Conservation (phyloP, 2,888 invertebrate species). For the Heliconius hortense region DNA sequence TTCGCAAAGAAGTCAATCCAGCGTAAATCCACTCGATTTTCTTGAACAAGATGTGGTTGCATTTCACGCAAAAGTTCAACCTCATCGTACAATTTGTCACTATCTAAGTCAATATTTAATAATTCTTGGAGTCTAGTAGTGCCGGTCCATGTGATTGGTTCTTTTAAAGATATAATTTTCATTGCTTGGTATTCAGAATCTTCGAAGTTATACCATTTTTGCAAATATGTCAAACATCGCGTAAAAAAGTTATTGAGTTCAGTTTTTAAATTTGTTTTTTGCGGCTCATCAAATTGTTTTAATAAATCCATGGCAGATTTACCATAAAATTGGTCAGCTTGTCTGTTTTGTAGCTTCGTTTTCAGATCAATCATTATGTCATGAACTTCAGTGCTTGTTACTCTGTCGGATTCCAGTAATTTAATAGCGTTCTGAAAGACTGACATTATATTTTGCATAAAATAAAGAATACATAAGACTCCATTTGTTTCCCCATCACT, state of each 20-base stretch:
- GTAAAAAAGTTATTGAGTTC: conserved; percentile 33
- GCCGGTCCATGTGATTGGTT: conserved; percentile 27
- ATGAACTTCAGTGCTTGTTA: no score
- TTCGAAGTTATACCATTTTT: conserved; percentile 28
- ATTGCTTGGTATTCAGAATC: conserved; percentile 26
- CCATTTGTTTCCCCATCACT: no score
- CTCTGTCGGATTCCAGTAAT: no score
- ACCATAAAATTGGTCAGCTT: no score
- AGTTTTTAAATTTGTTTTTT: not conserved
- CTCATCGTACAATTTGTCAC: conserved; percentile 39
- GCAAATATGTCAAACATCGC: conserved; percentile 32
- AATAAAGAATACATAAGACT: no score
- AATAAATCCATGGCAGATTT: no score
- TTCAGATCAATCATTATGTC: no score
- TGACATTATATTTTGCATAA: no score
- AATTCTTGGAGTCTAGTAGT: conserved; percentile 36
- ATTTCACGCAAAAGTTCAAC: conserved; percentile 39
- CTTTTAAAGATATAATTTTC: conserved; percentile 30
- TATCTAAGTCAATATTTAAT: conserved; percentile 39
- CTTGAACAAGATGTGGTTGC: conserved; percentile 41
- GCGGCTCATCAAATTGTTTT: no score
- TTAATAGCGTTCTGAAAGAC: no score
- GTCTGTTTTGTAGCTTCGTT: no score
- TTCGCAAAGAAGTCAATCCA: no score
- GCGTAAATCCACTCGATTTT: conserved; percentile 15